Conservation (phyloP, 2,113 vertebrate species). For the Crotalus helleri region DNA sequence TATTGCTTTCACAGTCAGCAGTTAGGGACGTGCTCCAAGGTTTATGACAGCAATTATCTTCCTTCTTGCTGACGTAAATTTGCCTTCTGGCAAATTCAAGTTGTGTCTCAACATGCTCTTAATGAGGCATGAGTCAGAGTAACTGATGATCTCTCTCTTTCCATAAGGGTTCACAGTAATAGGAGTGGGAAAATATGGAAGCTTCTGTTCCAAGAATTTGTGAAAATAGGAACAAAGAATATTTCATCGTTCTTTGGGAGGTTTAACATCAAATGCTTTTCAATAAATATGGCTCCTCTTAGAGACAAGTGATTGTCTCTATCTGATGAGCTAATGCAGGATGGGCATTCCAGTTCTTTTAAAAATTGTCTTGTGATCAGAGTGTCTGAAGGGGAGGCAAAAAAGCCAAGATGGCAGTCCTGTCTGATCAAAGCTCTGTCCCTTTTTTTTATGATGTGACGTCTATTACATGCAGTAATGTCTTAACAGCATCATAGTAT, state of each 20-base stretch:
- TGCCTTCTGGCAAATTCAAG: slow-evolving; percentile 71
- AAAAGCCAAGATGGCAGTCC: neutral
- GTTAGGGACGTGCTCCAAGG: slow-evolving; percentile 42
- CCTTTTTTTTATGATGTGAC: neutral
- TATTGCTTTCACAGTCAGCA: slow-evolving; percentile 29
- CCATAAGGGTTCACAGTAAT: slow-evolving; percentile 51
- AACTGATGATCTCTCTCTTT: slow-evolving; percentile 53
- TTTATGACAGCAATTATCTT: slow-evolving; percentile 68
- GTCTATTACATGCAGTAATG: neutral
- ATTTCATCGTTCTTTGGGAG: slow-evolving; percentile 36
- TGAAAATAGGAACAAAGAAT: slow-evolving; percentile 43
- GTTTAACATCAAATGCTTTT: slow-evolving; percentile 29
- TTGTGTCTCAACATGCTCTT: slow-evolving; percentile 70
- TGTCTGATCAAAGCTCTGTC: neutral
- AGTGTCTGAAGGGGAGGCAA: neutral
- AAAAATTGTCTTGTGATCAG: slow-evolving; percentile 25
- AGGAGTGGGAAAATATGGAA: slow-evolving; percentile 48
- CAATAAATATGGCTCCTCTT: slow-evolving; percentile 35
- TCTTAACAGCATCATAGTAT: neutral
- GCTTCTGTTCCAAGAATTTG: slow-evolving; percentile 34
- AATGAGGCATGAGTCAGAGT: slow-evolving; percentile 69
- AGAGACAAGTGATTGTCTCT: slow-evolving; percentile 37
- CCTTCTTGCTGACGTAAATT: slow-evolving; percentile 73
- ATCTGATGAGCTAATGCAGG: neutral
- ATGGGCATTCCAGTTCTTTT: slow-evolving; percentile 41